Evolutionary conservation across 2,888 invertebrate genomes (phyloP).

Genomic region (Leucania comma): DNA sequence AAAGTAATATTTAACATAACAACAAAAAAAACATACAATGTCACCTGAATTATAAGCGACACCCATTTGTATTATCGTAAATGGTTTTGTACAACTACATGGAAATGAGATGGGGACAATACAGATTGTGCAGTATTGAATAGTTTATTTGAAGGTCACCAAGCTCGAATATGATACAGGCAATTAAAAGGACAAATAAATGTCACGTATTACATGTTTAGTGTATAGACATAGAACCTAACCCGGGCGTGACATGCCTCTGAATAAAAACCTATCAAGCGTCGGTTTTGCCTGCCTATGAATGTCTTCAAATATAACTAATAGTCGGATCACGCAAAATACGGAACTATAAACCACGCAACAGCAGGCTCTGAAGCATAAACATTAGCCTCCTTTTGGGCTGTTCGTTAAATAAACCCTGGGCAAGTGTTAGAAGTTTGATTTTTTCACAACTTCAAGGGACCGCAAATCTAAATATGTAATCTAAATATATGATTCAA

Average conservation of each 20-base stretch:
- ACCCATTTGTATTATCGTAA: neutral
- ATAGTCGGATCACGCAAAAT: neutral
- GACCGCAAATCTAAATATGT: too few relatives aligned
- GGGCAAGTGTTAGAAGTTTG: too few relatives aligned
- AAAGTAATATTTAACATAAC: neutral
- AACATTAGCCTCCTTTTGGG: neutral
- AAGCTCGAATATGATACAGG: constrained; percentile 33
- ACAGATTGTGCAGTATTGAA: neutral
- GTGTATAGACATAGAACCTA: neutral
- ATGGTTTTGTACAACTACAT: neutral
- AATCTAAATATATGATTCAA: too few relatives aligned
- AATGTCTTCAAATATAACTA: neutral
- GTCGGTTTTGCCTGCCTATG: too few relatives aligned
- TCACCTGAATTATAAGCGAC: neutral
- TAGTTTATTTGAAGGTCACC: constrained; percentile 17
- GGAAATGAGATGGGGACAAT: constrained; percentile 14
- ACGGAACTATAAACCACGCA: too few relatives aligned
- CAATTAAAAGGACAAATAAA: constrained; percentile 3
- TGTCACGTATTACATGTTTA: constrained; percentile 5
- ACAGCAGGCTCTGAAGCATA: too few relatives aligned
- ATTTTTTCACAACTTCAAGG: too few relatives aligned
- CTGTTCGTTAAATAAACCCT: neutral
- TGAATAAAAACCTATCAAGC: neutral
- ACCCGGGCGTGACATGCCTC: neutral
- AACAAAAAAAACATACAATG: neutral